These are phyloP conservation scores for Cyprinodon tularosa DNA, from an alignment of 2,113 vertebrate species.

Conservation along the genomic window DNA sequence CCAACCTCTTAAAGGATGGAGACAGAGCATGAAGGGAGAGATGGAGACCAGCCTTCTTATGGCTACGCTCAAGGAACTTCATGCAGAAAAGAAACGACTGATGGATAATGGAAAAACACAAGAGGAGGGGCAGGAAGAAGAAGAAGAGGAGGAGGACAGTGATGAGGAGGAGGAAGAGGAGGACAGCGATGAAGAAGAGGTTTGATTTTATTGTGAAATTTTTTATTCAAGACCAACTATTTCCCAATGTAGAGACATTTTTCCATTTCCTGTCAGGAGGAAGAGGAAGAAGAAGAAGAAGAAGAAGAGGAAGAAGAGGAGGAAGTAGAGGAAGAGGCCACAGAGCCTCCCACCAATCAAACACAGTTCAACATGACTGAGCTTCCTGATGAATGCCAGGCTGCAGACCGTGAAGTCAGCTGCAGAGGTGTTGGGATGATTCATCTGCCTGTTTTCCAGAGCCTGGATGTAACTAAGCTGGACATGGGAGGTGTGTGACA, in stretches of 20 bases:
- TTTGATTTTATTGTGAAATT: constrained; percentile 9
- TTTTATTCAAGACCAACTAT: not conserved
- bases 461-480: constrained; percentile 75
- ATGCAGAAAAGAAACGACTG: constrained; percentile 63
- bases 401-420: constrained; percentile 67
- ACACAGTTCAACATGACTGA: constrained; percentile 31
- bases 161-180: constrained; percentile 45
- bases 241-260: not conserved
- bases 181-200: constrained; percentile 49
- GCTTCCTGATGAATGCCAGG: constrained; percentile 73
- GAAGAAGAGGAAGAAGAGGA: constrained; percentile 23
- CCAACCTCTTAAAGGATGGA: constrained; percentile 62
- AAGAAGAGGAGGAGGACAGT: constrained; percentile 25
- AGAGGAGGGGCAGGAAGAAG: constrained; percentile 26
- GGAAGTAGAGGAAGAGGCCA: constrained; percentile 54
- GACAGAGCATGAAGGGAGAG: constrained; percentile 35
- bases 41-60: constrained; percentile 41
- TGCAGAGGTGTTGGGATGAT: constrained; percentile 77
- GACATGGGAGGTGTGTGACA: constrained; percentile 80
- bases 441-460: constrained; percentile 75
- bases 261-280: constrained; percentile 22
- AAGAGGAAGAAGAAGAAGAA: constrained; percentile 24
- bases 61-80: constrained; percentile 63
- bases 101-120: constrained; percentile 51
- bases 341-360: constrained; percentile 57